A percentile compares a stretch with the other conserved stretches of the same genome.
Evolutionary conservation across 1,140 invertebrate species (phyloP).

Genomic region (Drosophila neocordata): DNA sequence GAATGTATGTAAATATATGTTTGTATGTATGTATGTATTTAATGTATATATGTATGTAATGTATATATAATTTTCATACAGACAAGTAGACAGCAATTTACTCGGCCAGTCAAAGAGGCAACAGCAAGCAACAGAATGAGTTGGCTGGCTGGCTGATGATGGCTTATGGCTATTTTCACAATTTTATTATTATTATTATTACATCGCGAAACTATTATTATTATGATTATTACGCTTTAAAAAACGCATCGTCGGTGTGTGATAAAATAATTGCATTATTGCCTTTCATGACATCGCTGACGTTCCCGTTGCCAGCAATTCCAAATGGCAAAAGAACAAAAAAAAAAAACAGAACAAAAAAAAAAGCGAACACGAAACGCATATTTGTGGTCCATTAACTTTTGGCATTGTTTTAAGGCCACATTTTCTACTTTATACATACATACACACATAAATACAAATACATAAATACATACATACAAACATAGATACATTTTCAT

Average conservation of each 20-base stretch:
- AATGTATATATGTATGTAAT: not conserved
- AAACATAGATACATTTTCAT: not conserved
- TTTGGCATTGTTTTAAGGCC: constrained; percentile 44
- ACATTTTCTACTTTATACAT: constrained; percentile 4
- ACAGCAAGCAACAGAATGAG: not conserved
- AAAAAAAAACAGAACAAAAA: constrained; percentile 33
- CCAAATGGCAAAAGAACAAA: constrained; percentile 16
- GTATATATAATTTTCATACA: constrained; percentile 37
- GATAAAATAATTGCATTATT: constrained; percentile 71
- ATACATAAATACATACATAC: too few species aligned
- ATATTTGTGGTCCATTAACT: constrained; percentile 60
- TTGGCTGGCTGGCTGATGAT: constrained; percentile 1
- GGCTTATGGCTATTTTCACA: constrained; percentile 63
- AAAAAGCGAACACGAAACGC: not conserved
- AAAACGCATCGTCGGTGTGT: constrained; percentile 32
- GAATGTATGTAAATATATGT: not conserved
- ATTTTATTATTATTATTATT: constrained; percentile 77
- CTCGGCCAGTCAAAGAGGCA: constrained; percentile 46
- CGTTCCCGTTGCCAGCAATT: constrained; percentile 24
- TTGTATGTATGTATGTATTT: not conserved
- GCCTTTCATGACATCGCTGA: constrained; percentile 38
- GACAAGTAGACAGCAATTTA: constrained; percentile 62
- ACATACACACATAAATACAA: too few species aligned
- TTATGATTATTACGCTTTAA: constrained; percentile 52
- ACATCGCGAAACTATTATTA: constrained; percentile 68